A percentile compares a stretch with the other conserved stretches of the same genome.
Conservation (phyloP, 2,113 vertebrate species). For the Eulacestoma nigropectus region DNA sequence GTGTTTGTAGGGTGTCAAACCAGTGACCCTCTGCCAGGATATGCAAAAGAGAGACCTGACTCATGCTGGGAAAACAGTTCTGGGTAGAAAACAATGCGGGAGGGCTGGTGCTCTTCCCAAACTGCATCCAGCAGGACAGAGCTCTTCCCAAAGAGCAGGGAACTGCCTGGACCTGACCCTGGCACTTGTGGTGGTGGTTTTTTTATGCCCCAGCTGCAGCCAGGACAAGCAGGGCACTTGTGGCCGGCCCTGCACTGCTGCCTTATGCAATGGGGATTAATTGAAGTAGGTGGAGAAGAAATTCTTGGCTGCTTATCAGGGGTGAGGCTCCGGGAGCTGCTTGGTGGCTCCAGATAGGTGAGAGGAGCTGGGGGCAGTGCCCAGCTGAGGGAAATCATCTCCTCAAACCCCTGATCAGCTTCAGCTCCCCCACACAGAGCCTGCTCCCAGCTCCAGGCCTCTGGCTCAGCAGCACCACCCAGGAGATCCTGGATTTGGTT, state of each 20-base stretch:
- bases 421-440: not conserved
- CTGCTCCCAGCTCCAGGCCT: not conserved
- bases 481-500: rapidly evolving
- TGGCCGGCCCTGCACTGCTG: not conserved
- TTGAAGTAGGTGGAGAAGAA: not conserved
- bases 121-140: rapidly evolving
- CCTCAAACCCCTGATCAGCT: not conserved
- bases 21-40: not conserved
- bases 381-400: not conserved
- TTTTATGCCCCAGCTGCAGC: not conserved
- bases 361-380: not conserved
- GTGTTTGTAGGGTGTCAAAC: not conserved
- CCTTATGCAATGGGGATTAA: constrained; percentile 17
- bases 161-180: not conserved
- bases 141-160: not conserved
- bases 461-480: rapidly evolving
- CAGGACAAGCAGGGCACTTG: not conserved
- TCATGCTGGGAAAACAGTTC: not conserved
- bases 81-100: rapidly evolving
- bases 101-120: not conserved
- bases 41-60: rapidly evolving
- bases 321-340: not conserved
- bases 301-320: constrained; percentile 4
- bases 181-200: not conserved
- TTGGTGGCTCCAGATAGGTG: not conserved